Evolutionary conservation across 1,140 invertebrate genomes (phyloP), one percentile per base, ranked within the genome.

Genomic region (Drosophila parvula): DNA sequence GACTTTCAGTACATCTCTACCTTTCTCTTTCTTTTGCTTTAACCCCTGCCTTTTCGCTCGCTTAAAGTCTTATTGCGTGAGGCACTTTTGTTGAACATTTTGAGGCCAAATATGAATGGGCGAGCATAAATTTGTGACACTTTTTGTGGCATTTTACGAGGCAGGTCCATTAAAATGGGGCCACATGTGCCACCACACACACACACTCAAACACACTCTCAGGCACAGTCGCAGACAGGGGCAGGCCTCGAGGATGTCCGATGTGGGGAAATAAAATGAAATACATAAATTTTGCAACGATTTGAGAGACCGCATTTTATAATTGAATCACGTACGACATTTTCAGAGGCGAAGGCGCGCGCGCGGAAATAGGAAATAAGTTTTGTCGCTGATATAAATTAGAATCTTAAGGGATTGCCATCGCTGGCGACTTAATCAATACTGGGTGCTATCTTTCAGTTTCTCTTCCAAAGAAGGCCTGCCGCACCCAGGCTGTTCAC

Each of bases 251-350:
- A 27, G 53, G 34, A 43, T 71, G 75, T 78, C 75, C 67, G 67
- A 64, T 74, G 70, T 73, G 77, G 68, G 70, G 53, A 89, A 91
- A 91, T 89, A 91, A 91, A 91, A 91, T 82, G 84, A 91, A 91
- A 91, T 83, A 91, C 89, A 91, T 91, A 91, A 91, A 91, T 91
- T 91, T 91, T 91, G 76, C 84, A 91, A 91, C 89, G 89, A 91
- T 91, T 91, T 91, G 84, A 91, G 85, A 82, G 89, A 91, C 89
- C 89, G 84, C 89, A 91, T 85, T 91, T 91, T 91, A 91, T 91
- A 91, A 91, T 91, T 91, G 89, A 91, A 91, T 91, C 89, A 91
- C 89, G 89, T 91, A 91, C 89, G 84, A 90, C 89, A 76, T 78
- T 90, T 83, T 84, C 74, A 69, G 59, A 65, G 48, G 73, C 53